Evolutionary conservation across 2,888 invertebrate species (phyloP).

Genomic region (Buathra laborator): DNA sequence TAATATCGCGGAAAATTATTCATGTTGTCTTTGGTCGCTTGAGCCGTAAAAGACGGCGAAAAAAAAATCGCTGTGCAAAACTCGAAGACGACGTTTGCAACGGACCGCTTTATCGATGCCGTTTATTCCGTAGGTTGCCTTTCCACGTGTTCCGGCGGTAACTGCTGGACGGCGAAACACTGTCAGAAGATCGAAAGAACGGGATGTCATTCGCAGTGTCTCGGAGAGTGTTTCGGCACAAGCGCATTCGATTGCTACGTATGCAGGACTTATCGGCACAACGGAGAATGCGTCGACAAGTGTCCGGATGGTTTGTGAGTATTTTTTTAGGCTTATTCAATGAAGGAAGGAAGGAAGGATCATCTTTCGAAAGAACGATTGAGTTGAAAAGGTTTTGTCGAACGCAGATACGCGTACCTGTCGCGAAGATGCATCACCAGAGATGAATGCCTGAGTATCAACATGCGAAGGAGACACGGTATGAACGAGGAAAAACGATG

Average conservation of each 20-base stretch:
- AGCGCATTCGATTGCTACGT: constrained; percentile 88
- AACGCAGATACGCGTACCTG: constrained; percentile 86
- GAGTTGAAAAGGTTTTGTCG: no score
- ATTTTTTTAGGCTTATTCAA: not conserved
- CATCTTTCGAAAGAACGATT: no score
- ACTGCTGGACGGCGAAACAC: constrained; percentile 85
- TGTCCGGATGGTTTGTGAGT: constrained; percentile 91
- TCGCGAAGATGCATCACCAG: constrained; percentile 90
- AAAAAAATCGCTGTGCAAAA: not conserved
- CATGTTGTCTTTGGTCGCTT: not conserved
- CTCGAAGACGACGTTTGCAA: not conserved
- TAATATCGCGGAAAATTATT: no score
- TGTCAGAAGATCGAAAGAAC: constrained; percentile 86
- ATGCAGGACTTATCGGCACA: constrained; percentile 88
- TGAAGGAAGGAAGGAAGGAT: no score
- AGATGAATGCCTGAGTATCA: constrained; percentile 88
- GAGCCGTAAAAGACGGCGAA: not conserved
- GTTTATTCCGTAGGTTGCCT: constrained; percentile 86
- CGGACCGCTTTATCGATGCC: not conserved
- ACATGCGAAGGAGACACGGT: constrained; percentile 62
- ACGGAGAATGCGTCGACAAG: constrained; percentile 87
- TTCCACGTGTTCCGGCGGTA: constrained; percentile 87
- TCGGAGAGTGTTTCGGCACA: constrained; percentile 90
- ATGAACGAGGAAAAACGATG: constrained; percentile 82
- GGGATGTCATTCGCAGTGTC: constrained; percentile 91